These are phyloP conservation scores for Pachyrhynchus sulphureomaculatus DNA, from an alignment of 1,140 invertebrate genomes.

Conservation along the genomic window DNA sequence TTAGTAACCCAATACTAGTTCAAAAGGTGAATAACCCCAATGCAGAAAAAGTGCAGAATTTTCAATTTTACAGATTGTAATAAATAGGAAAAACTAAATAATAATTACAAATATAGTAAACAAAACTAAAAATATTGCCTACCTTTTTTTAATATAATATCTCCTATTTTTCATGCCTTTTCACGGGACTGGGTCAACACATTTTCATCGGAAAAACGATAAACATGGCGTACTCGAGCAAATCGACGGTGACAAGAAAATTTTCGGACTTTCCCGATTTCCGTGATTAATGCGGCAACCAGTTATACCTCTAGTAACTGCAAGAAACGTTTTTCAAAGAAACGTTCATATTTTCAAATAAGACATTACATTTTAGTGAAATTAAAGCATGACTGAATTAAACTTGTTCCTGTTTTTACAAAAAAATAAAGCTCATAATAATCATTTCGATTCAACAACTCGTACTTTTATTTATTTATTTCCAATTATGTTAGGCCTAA, in stretches of 20 bases:
- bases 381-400: too few relatives aligned
- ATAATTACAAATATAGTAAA: neutral
- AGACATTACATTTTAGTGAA: too few relatives aligned
- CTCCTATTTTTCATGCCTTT: constrained; percentile 5
- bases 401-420: too few relatives aligned
- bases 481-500: too few relatives aligned
- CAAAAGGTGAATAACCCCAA: constrained; percentile 8
- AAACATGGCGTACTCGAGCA: neutral
- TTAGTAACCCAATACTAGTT: neutral
- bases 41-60: constrained; percentile 2
- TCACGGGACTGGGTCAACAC: neutral
- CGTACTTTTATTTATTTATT: too few relatives aligned
- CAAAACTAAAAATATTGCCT: neutral
- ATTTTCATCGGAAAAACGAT: neutral
- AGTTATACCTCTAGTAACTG: too few relatives aligned
- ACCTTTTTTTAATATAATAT: constrained; percentile 2
- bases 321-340: too few relatives aligned
- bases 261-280: too few relatives aligned
- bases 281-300: too few relatives aligned
- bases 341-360: too few relatives aligned
- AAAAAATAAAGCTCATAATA: too few relatives aligned
- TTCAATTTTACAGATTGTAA: neutral
- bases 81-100: neutral
- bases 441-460: too few relatives aligned
- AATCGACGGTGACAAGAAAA: constrained; percentile 1